phyloP scores from a whole-genome alignment of 2,797 vertebrate species.

The Sebastes oblongus region DNA sequence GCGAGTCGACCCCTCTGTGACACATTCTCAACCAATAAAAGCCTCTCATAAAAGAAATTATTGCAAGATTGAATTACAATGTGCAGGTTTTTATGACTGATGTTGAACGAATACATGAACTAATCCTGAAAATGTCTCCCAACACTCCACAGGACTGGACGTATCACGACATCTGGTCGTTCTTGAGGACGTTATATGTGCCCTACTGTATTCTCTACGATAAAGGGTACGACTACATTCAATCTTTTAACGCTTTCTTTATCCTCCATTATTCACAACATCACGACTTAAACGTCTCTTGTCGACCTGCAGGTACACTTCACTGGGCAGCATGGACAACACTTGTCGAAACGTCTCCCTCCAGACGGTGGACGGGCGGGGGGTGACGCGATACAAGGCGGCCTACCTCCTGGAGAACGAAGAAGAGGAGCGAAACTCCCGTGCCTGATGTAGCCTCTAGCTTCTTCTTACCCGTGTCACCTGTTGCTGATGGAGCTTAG shows the following conservation, averaged over 20 bases:
- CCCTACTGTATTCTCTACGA: constrained; percentile 98
- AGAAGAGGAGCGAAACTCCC: constrained; percentile 90
- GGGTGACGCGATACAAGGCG: constrained; percentile 83
- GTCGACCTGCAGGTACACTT: constrained; percentile 87
- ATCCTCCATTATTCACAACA: not conserved
- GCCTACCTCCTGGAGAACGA: constrained; percentile 91
- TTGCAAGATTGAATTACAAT: not conserved
- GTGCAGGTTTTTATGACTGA: not conserved
- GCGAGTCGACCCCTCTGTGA: not conserved
- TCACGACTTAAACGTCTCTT: not conserved
- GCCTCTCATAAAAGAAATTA: not conserved
- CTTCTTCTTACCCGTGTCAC: not conserved
- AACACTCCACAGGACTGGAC: constrained; percentile 89
- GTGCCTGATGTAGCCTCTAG: constrained; percentile 65
- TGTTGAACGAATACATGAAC: not conserved
- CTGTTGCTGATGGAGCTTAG: not conserved
- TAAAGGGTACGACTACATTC: constrained; percentile 86
- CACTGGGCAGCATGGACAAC: constrained; percentile 92
- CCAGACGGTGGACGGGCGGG: constrained; percentile 78
- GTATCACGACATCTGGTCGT: constrained; percentile 95
- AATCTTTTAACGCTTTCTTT: not conserved
- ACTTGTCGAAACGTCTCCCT: constrained; percentile 86
- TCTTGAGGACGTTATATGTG: constrained; percentile 90
- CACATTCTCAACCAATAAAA: not conserved
- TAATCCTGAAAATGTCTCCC: constrained; percentile 5